Evolutionary conservation across 1,140 invertebrate species (phyloP), one percentile per base, ranked within the genome.

Genomic region (Prorops nasuta): DNA sequence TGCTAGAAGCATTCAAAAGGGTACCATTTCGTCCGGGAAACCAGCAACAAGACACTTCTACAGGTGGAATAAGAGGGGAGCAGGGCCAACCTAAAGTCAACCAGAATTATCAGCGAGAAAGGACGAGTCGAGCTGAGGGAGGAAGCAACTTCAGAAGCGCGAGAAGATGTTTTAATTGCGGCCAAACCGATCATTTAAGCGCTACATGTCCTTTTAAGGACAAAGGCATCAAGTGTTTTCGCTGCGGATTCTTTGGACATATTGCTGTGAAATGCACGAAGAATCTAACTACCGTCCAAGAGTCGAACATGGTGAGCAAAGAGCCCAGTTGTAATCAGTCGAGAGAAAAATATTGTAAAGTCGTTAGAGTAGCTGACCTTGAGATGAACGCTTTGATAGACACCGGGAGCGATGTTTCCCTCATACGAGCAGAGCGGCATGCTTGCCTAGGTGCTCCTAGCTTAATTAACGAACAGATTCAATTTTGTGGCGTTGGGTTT

Each of bases 321-420:
- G 24, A 6, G 24, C 24, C 4, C 34, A 35, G 12, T 16, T 39
- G 39, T 8, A 41, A 45, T 10, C 4, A 28, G 15, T 24, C 35
- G 10, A 28, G 24, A 10, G 24, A 28, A 14, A 28, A 28, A 28
- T 28, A 6, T 28, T 4, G 4, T 28, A 4, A 28, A 10, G 10
- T 4, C 24, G 10, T 28, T 28, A 6, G 10, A 28, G 24, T 6
- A 28, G 24, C 24, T 28, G 24, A 4, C 24, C 4, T 28, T 10
- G 24, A 28, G 3, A 31, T 60, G 1, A 21, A 24, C 1, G 53
- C 50, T 1, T 14, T 56, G 2, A 51, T 51, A 1, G 53, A 60
- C 21, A 53, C 43, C 0, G 47, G 44, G 0, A 55, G 57, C 16
- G 52, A 56, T 17, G 40, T 59, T 9, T 37, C 46, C 2, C 21